These are phyloP conservation scores for Paragorgia papillata DNA, from an alignment of 92 coral and sea anemone species.

Conservation along the genomic window DNA sequence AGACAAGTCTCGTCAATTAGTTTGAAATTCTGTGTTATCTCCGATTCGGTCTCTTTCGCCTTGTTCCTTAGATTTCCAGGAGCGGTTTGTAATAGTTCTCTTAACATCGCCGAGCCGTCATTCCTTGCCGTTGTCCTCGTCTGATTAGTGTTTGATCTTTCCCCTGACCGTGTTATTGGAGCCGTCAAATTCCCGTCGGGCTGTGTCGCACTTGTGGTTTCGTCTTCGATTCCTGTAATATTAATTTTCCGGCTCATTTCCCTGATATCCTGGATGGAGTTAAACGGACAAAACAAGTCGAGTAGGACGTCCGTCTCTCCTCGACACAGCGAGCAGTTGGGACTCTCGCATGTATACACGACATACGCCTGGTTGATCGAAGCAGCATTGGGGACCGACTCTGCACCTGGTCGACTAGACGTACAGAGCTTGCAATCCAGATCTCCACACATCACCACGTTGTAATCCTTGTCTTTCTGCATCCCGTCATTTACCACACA, in stretches of 20 bases:
- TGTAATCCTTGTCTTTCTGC: slow-evolving; percentile 11
- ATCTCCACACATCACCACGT: slow-evolving; percentile 29
- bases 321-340: slow-evolving; percentile 23
- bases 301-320: slow-evolving; percentile 40
- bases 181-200: not conserved
- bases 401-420: not conserved
- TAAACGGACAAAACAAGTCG: slow-evolving; percentile 41
- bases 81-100: not conserved
- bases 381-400: too few species aligned
- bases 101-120: slow-evolving; percentile 1
- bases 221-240: slow-evolving; percentile 7
- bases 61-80: not conserved
- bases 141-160: not conserved
- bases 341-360: slow-evolving; percentile 41
- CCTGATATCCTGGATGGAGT: slow-evolving; percentile 24
- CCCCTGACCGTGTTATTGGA: not conserved
- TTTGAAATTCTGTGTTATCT: slow-evolving; percentile 21
- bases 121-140: not conserved
- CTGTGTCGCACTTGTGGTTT: not conserved
- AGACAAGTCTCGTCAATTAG: slow-evolving; percentile 22
- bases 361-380: not conserved
- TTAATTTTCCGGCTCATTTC: slow-evolving; percentile 32
- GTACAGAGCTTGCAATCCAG: slow-evolving; percentile 34
- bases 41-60: slow-evolving; percentile 14
- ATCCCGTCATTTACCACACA: slow-evolving; percentile 1